These are phyloP conservation scores for Abrostola tripartita DNA, from an alignment of 2,888 invertebrate species.

Conservation along the genomic window DNA sequence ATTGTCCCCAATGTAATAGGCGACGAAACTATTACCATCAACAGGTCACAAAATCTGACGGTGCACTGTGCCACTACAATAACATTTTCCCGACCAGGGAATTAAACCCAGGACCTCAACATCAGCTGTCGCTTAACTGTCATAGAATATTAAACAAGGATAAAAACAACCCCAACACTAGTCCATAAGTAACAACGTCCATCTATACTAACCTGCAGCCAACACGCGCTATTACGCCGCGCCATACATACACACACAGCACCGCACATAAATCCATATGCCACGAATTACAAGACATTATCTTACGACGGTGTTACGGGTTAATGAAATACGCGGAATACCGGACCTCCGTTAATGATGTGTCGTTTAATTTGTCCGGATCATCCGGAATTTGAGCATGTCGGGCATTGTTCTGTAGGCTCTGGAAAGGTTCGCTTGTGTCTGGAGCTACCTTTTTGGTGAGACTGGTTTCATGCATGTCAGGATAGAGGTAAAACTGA, in stretches of 20 bases:
- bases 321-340: constrained; percentile 65
- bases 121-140: too few relatives aligned
- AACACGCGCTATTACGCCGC: background rate
- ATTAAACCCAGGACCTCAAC: too few relatives aligned
- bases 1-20: too few relatives aligned
- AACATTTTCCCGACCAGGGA: too few relatives aligned
- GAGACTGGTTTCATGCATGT: too few relatives aligned
- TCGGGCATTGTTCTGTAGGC: background rate
- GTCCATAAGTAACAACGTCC: background rate
- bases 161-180: background rate
- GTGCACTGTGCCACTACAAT: too few relatives aligned
- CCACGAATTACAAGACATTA: constrained; percentile 24
- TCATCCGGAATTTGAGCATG: constrained; percentile 18
- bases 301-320: constrained; percentile 32
- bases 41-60: too few relatives aligned
- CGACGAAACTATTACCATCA: too few relatives aligned
- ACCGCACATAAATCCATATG: constrained; percentile 29
- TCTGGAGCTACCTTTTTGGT: background rate
- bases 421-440: background rate
- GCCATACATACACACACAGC: background rate
- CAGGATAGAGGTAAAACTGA: too few relatives aligned
- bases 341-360: constrained; percentile 36
- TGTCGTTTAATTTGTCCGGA: constrained; percentile 41
- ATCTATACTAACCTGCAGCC: constrained; percentile 4
- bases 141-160: background rate